phyloP scores from a whole-genome alignment of 2,113 vertebrate genomes.

The Pyxicephalus adspersus region DNA sequence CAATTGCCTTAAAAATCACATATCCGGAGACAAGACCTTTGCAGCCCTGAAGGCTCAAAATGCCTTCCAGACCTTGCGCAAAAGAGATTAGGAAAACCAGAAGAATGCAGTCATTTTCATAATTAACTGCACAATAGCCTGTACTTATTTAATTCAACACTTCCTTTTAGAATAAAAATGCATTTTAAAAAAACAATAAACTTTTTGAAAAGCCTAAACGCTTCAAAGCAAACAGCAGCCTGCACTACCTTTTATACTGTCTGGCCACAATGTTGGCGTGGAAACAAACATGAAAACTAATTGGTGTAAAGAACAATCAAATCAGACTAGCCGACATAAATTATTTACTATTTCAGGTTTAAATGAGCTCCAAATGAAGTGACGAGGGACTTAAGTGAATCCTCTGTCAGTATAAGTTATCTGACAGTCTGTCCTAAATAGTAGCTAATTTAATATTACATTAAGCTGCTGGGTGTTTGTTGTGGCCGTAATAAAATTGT shows the following conservation, averaged over 20 bases:
- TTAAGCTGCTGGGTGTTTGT: background rate
- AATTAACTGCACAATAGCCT: too few species aligned
- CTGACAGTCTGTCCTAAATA: background rate
- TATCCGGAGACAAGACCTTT: background rate
- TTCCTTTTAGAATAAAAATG: too few species aligned
- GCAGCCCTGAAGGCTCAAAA: background rate
- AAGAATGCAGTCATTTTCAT: background rate
- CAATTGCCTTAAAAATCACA: background rate
- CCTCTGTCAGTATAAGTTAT: background rate
- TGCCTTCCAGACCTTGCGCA: background rate
- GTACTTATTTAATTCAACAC: too few species aligned
- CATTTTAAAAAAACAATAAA: too few species aligned
- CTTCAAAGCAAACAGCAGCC: slow-evolving; percentile 3
- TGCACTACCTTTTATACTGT: slow-evolving; percentile 17
- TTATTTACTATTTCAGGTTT: slow-evolving; percentile 41
- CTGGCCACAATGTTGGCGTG: slow-evolving; percentile 32
- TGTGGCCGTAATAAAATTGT: too few species aligned
- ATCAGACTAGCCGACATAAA: slow-evolving; percentile 22
- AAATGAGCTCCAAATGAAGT: slow-evolving; percentile 18
- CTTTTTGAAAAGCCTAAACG: background rate
- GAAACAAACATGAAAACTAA: slow-evolving; percentile 46
- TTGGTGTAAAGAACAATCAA: slow-evolving; percentile 44
- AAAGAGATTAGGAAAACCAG: background rate
- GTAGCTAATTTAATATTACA: background rate
- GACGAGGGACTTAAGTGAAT: background rate